These are phyloP conservation scores for Circaetus cinerascens DNA, from an alignment of 2,113 vertebrate species.

Conservation along the genomic window DNA sequence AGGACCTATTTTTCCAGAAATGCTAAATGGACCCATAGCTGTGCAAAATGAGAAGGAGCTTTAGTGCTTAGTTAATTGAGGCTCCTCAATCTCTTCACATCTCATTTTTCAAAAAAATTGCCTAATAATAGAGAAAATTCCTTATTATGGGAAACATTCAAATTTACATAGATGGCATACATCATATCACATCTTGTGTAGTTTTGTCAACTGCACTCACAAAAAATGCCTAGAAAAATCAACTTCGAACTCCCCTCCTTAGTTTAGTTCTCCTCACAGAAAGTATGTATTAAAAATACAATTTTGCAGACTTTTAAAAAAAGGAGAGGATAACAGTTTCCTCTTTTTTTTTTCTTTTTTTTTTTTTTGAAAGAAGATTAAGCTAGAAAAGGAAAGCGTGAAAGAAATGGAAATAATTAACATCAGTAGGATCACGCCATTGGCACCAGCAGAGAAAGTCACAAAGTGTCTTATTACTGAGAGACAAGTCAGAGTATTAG, in stretches of 20 bases:
- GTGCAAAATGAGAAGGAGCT: neutral
- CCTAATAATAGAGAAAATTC: neutral
- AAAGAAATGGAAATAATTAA: neutral
- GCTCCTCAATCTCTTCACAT: neutral
- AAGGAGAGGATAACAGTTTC: neutral
- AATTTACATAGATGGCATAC: neutral
- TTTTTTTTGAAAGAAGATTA: neutral
- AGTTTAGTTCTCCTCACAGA: neutral
- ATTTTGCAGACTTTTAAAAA: neutral
- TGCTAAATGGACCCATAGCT: neutral
- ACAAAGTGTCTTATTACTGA: neutral
- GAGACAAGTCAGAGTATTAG: neutral
- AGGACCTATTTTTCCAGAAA: neutral
- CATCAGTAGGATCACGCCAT: neutral
- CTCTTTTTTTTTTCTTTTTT: neutral
- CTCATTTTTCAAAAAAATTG: neutral
- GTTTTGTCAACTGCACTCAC: neutral
- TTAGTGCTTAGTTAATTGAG: neutral
- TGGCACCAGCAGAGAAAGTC: neutral
- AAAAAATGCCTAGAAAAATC: neutral
- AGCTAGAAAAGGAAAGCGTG: neutral
- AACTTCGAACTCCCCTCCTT: neutral
- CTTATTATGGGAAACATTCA: neutral
- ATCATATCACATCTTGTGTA: no score
- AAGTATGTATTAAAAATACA: neutral